These are phyloP conservation scores for Carcina quercana DNA, from an alignment of 2,888 invertebrate genomes.

Conservation along the genomic window DNA sequence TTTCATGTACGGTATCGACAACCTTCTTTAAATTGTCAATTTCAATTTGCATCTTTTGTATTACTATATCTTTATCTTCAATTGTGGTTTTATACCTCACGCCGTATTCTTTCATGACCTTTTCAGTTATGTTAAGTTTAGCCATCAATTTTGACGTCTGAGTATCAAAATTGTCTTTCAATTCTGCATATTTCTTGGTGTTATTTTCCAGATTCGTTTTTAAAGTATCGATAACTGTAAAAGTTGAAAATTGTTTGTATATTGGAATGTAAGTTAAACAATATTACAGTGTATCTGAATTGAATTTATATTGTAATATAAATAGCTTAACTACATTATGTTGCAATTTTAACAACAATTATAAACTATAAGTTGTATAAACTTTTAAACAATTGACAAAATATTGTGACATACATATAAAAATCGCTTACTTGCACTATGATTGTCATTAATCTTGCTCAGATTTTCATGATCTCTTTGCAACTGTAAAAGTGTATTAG, in stretches of 20 bases:
- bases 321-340: too few relatives aligned
- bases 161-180: conserved; percentile 26
- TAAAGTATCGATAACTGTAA: conserved; percentile 28
- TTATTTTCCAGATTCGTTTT: conserved; percentile 27
- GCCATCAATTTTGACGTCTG: conserved; percentile 29
- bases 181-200: conserved; percentile 25
- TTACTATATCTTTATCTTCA: conserved; percentile 24
- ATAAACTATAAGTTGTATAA: too few relatives aligned
- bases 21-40: conserved; percentile 22
- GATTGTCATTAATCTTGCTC: conserved; percentile 21
- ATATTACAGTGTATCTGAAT: too few relatives aligned
- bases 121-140: conserved; percentile 32
- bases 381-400: too few relatives aligned
- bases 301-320: too few relatives aligned
- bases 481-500: conserved; percentile 21
- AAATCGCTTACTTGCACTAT: conserved; percentile 25
- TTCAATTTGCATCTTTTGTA: conserved; percentile 25
- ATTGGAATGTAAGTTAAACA: too few relatives aligned
- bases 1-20: conserved; percentile 20
- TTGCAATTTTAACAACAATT: too few relatives aligned
- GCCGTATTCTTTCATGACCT: conserved; percentile 24
- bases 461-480: conserved; percentile 22
- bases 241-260: too few relatives aligned
- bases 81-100: conserved; percentile 19
- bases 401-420: too few relatives aligned